Evolutionary conservation across 2,888 invertebrate species (phyloP).

Genomic region (Drosophila koepferae): DNA sequence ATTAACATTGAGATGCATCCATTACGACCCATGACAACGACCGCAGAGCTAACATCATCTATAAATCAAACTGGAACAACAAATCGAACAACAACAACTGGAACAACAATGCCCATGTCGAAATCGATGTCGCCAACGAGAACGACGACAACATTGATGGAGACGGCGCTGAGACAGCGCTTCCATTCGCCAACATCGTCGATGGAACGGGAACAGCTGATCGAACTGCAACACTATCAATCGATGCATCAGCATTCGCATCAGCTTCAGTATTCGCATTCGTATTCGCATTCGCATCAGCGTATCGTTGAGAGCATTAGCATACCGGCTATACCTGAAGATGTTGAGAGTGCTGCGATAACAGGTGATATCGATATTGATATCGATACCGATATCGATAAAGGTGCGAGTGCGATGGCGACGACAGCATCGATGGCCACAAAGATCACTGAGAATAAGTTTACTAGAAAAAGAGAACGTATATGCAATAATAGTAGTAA

Average conservation of each 20-base stretch:
- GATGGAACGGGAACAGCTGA: constrained; percentile 33
- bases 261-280: constrained; percentile 29
- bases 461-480: constrained; percentile 84
- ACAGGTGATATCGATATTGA: constrained; percentile 11
- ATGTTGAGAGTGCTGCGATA: constrained; percentile 60
- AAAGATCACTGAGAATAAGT: constrained; percentile 83
- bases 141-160: constrained; percentile 26
- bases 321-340: constrained; percentile 76
- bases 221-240: constrained; percentile 43
- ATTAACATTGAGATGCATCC: constrained; percentile 81
- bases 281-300: constrained; percentile 34
- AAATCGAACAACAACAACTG: background rate
- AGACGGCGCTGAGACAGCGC: constrained; percentile 65
- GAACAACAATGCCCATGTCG: constrained; percentile 41
- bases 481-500: constrained; percentile 84
- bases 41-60: constrained; percentile 24
- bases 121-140: constrained; percentile 51
- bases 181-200: constrained; percentile 41
- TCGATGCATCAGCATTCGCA: constrained; percentile 41
- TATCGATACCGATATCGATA: constrained; percentile 9
- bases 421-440: constrained; percentile 48
- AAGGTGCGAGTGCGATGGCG: constrained; percentile 16
- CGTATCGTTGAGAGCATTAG: constrained; percentile 54
- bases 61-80: constrained; percentile 2
- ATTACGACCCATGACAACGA: constrained; percentile 51